Conservation (phyloP, 1,140 invertebrate genomes). For the Drosophila dunni region DNA sequence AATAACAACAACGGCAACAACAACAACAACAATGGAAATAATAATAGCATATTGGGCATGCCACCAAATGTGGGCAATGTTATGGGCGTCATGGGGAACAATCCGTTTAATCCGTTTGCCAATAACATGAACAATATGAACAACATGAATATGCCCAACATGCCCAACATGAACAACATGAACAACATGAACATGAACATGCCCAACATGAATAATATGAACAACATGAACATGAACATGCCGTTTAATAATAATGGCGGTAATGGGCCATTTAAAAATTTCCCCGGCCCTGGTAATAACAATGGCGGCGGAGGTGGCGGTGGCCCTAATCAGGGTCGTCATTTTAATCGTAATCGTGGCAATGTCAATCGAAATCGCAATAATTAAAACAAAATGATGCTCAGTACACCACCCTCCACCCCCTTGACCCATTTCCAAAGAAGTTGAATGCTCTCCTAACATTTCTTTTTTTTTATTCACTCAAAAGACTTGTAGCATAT, state of each 20-base stretch:
- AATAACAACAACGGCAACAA: background rate
- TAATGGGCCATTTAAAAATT: conserved; percentile 50
- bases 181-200: conserved; percentile 34
- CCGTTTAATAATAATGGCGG: conserved; percentile 41
- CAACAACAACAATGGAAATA: background rate
- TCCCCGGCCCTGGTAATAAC: conserved; percentile 48
- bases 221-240: conserved; percentile 21
- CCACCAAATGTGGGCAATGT: conserved; percentile 36
- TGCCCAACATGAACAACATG: conserved; percentile 31
- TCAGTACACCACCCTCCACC: background rate
- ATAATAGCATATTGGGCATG: conserved; percentile 59
- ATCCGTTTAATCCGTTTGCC: conserved; percentile 85
- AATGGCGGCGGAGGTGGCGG: conserved; percentile 18
- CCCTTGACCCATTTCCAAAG: background rate
- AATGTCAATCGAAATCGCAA: conserved; percentile 46
- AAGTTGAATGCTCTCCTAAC: background rate
- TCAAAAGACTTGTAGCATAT: conserved; percentile 48
- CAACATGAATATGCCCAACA: conserved; percentile 11
- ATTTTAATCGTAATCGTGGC: conserved; percentile 51
- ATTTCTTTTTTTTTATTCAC: conserved; percentile 2
- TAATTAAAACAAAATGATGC: conserved; percentile 9
- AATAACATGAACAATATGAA: conserved; percentile 27
- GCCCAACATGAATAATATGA: conserved; percentile 7
- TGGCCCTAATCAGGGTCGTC: conserved; percentile 35
- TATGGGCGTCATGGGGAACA: conserved; percentile 81